Evolutionary conservation across 2,797 vertebrate genomes (phyloP).

Genomic region (Trachops cirrhosus): DNA sequence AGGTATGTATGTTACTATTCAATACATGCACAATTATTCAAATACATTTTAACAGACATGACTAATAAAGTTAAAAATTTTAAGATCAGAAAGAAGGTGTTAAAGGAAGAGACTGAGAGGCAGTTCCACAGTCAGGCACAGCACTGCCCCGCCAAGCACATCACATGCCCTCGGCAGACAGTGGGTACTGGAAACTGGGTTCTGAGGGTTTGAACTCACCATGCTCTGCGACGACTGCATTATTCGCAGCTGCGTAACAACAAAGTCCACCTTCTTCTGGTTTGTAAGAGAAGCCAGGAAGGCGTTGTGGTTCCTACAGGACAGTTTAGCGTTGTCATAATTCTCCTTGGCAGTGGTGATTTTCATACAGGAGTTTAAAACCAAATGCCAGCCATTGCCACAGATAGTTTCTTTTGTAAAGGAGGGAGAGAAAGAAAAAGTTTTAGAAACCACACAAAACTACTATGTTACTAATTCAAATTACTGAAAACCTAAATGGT

Average conservation of each 20-base stretch:
- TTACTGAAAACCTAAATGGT: not conserved
- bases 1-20: not conserved
- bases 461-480: not conserved
- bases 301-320: slow-evolving; percentile 91
- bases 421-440: not conserved
- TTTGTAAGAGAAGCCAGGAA: slow-evolving; percentile 94
- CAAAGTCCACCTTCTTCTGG: slow-evolving; percentile 96
- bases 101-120: not conserved
- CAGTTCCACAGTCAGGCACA: not conserved
- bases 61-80: not conserved
- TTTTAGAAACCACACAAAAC: slow-evolving; percentile 52
- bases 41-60: not conserved
- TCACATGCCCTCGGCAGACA: not conserved
- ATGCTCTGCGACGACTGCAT: slow-evolving; percentile 90
- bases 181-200: not conserved
- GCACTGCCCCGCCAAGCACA: not conserved
- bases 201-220: slow-evolving; percentile 82
- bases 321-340: slow-evolving; percentile 96
- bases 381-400: slow-evolving; percentile 94
- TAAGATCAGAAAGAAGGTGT: slow-evolving; percentile 7
- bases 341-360: slow-evolving; percentile 92
- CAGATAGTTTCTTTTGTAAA: slow-evolving; percentile 92
- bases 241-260: slow-evolving; percentile 94
- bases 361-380: slow-evolving; percentile 95
- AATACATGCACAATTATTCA: not conserved